Percentiles rank a stretch among this genome's conserved stretches.
Evolutionary conservation across 2,888 invertebrate species (phyloP).

Genomic region (Eristalis arbustorum): DNA sequence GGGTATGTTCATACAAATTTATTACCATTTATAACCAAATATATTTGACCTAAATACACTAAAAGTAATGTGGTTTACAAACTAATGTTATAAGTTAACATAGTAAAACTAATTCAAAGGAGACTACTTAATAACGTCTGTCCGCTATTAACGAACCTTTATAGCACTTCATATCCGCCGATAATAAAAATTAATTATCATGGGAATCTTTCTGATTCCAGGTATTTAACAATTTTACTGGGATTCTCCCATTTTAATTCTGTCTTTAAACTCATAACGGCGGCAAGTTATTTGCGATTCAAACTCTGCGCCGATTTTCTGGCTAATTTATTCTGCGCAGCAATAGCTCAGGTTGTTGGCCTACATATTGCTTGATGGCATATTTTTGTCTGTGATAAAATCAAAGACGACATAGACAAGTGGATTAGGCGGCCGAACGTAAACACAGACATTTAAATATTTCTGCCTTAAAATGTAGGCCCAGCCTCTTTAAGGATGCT

Average conservation of each 20-base stretch:
- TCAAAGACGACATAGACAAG: too few relatives aligned
- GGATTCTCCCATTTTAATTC: background rate
- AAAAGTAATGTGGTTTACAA: background rate
- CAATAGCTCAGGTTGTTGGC: constrained; percentile 54
- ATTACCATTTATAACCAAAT: background rate
- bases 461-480: too few relatives aligned
- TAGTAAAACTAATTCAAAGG: background rate
- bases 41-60: background rate
- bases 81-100: constrained; percentile 15
- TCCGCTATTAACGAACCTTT: background rate
- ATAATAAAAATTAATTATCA: constrained; percentile 40
- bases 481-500: too few relatives aligned
- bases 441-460: too few relatives aligned
- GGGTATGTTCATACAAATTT: background rate
- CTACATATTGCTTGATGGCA: constrained; percentile 30
- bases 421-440: too few relatives aligned
- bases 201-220: constrained; percentile 31
- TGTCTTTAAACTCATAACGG: constrained; percentile 39
- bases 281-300: constrained; percentile 48
- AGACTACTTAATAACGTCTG: background rate
- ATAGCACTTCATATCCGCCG: constrained; percentile 11
- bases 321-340: constrained; percentile 39
- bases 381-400: too few relatives aligned
- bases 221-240: constrained; percentile 7
- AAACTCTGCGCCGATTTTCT: constrained; percentile 11